Evolutionary conservation across 2,888 invertebrate genomes (phyloP), one percentile per base, ranked within the genome.

Genomic region (Cheilosia grossa): DNA sequence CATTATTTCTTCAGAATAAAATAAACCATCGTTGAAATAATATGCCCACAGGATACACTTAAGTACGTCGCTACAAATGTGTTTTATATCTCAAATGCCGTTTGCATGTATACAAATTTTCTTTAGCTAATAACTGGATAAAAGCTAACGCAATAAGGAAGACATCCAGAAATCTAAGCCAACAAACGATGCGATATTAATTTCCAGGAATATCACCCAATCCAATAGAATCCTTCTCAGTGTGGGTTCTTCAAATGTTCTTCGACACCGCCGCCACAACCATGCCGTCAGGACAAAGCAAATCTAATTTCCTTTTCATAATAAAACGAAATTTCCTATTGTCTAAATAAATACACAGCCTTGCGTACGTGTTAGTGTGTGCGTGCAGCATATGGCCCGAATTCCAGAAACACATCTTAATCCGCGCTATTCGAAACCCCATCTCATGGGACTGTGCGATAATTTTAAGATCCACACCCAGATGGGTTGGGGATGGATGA

Each of bases 281-380:
- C 10, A 44, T 13, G 37, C 33, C 40, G 7, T 21, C 75, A 69
- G 69, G 54, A 73, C 56, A 79, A 83, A 74, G 63, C 73, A 83
- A 83, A 83, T 79, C 69, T 83, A 79, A 83, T 83, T 83, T 83
- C 82, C 82, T 79, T 79, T 82, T 64, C 51, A 58, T 69, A 83
- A 83, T 66, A 80, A 82, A 83, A 74, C 59, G 74, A 75, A 80
- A 70, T 74, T 70, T 66, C 58, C 83, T 64, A 74, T 74, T 79
- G 70, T 51, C 61, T 54, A 64, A 74, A 49, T 56, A 72, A 72
- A 64, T 56, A 63, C 49, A 40, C 40, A 2, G 17, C n/a, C 49
- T 4, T 17, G 42, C 40, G 54, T 54, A 47, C 56, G 49, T 54
- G 63, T 56, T n/a, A n/a, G 49, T 30, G 24, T 42, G 21, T 49